Evolutionary conservation across 2,888 invertebrate species (phyloP).

Genomic region (Schrankia costaestrigalis): DNA sequence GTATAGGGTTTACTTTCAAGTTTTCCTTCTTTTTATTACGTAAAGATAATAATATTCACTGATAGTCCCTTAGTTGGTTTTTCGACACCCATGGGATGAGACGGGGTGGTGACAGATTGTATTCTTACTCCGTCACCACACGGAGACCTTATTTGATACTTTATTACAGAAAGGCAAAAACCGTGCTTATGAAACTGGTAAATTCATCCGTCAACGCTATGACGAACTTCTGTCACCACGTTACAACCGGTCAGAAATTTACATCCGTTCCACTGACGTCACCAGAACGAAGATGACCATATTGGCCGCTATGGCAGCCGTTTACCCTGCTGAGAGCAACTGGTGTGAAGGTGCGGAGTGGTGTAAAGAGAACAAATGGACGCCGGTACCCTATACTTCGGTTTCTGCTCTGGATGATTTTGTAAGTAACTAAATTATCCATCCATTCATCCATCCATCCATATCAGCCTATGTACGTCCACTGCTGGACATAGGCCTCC

Average conservation of each 20-base stretch:
- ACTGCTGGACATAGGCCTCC: too few species aligned
- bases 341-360: neutral
- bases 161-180: slow-evolving; percentile 34
- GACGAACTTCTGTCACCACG: slow-evolving; percentile 31
- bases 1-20: too few species aligned
- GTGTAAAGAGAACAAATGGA: slow-evolving; percentile 35
- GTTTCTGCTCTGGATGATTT: slow-evolving; percentile 40
- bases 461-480: too few species aligned
- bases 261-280: slow-evolving; percentile 51
- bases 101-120: too few species aligned
- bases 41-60: too few species aligned
- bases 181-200: slow-evolving; percentile 35
- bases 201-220: slow-evolving; percentile 41
- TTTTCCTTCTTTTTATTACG: too few species aligned
- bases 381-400: slow-evolving; percentile 48
- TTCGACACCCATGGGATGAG: too few species aligned
- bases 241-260: slow-evolving; percentile 51
- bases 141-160: too few species aligned
- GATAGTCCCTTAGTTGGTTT: too few species aligned
- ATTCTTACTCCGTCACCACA: too few species aligned
- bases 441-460: too few species aligned
- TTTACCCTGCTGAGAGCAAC: slow-evolving; percentile 1
- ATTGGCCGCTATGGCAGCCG: slow-evolving; percentile 7
- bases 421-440: too few species aligned
- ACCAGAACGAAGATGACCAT: slow-evolving; percentile 51